Percentiles rank a stretch among this genome's conserved stretches.
These are phyloP conservation scores for Pollachius pollachius DNA, from an alignment of 2,113 vertebrate genomes.

Conservation along the genomic window DNA sequence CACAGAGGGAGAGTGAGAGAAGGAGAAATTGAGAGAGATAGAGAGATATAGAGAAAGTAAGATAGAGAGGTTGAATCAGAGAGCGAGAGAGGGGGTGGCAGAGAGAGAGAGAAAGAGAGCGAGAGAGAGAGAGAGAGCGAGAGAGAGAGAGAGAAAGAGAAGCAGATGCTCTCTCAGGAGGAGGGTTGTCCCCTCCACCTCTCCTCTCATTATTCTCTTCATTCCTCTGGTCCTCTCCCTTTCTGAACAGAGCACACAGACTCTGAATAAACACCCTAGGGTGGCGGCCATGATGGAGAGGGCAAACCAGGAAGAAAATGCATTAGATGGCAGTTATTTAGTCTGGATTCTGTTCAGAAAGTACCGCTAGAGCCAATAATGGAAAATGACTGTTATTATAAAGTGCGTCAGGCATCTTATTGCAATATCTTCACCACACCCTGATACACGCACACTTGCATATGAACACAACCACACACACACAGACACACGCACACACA, in stretches of 20 bases:
- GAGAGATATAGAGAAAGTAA: no score
- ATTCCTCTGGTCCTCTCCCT: conserved; percentile 32
- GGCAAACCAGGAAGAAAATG: conserved; percentile 38
- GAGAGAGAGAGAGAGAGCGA: not conserved
- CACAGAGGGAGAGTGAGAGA: no score
- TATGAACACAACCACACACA: no score
- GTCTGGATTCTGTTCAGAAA: not conserved
- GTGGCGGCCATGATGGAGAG: conserved; percentile 41
- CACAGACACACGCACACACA: no score
- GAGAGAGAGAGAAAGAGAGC: no score
- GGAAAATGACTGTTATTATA: no score
- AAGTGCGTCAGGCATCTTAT: no score
- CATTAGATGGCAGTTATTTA: not conserved
- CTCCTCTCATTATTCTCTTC: conserved; percentile 8
- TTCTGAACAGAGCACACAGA: conserved; percentile 62
- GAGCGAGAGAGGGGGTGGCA: conserved; percentile 9
- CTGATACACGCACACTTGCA: no score
- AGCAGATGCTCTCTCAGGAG: conserved; percentile 74
- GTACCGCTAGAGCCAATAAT: not conserved
- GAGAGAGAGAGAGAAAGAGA: conserved; percentile 37
- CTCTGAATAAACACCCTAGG: conserved; percentile 52
- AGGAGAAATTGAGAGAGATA: no score
- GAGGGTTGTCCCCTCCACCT: conserved; percentile 53
- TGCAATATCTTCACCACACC: no score
- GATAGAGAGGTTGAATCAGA: not conserved